Percentiles rank a stretch among this genome's conserved stretches.
Conservation (phyloP, 2,113 vertebrate species). For the Polypterus senegalus region DNA sequence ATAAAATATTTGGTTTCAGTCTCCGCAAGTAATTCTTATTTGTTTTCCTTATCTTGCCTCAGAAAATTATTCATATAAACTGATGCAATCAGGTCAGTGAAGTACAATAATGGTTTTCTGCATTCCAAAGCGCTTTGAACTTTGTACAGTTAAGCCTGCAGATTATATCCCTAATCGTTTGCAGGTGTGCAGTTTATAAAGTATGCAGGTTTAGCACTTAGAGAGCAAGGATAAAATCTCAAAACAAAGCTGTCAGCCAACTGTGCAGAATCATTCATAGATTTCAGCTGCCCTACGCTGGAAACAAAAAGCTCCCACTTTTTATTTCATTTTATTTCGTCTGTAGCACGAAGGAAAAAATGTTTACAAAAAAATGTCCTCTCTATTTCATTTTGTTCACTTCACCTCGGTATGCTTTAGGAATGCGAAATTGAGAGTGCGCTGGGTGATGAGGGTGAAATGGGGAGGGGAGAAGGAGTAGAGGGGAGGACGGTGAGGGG, state of each 20-base stretch:
- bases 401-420: too few species aligned
- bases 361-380: too few species aligned
- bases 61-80: constrained; percentile 12
- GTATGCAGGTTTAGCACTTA: constrained; percentile 17
- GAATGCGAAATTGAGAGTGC: too few species aligned
- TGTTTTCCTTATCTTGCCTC: constrained; percentile 5
- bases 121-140: constrained; percentile 28
- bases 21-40: background rate
- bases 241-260: background rate
- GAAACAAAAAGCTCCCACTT: too few species aligned
- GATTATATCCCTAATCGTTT: constrained; percentile 28
- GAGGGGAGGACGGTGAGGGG: too few species aligned
- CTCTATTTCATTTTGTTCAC: too few species aligned
- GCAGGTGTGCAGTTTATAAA: constrained; percentile 27
- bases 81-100: constrained; percentile 23
- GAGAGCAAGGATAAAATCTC: background rate
- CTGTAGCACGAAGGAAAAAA: too few species aligned
- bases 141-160: constrained; percentile 22
- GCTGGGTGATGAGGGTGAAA: too few species aligned
- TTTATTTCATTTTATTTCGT: too few species aligned
- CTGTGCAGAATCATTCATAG: constrained; percentile 3
- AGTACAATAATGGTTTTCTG: constrained; percentile 20
- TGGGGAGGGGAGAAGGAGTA: too few species aligned
- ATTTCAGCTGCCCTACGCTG: too few species aligned
- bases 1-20: background rate